phyloP scores from a whole-genome alignment of 2,113 vertebrate species.

The Drymodes brunneopygia region DNA sequence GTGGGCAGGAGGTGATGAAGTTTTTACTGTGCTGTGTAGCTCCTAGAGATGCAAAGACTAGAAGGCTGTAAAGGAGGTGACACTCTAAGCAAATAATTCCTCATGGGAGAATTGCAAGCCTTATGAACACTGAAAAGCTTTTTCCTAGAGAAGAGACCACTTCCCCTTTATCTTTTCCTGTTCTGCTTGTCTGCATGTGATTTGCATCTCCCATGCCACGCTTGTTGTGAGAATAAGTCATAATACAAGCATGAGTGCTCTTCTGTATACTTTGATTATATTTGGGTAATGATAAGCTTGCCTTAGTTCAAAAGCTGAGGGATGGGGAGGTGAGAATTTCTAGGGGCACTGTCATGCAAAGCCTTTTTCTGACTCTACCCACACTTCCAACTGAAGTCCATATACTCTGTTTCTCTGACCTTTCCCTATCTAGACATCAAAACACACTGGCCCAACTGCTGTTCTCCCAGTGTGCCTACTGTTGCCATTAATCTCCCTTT shows the following conservation, averaged over 20 bases:
- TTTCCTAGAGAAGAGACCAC: neutral
- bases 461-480: slow-evolving; percentile 33
- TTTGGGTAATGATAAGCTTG: neutral
- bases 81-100: neutral
- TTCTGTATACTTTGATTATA: neutral
- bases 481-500: slow-evolving; percentile 53
- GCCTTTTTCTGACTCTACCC: neutral
- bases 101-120: neutral
- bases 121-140: neutral
- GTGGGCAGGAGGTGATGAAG: neutral
- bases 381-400: slow-evolving; percentile 1
- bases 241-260: neutral
- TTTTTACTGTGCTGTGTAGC: neutral
- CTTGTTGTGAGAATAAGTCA: neutral
- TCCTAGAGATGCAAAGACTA: neutral
- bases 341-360: neutral
- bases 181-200: neutral
- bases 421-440: slow-evolving; percentile 39
- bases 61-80: neutral
- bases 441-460: slow-evolving; percentile 20
- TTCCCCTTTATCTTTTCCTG: neutral
- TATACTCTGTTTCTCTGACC: slow-evolving; percentile 41
- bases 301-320: slow-evolving; percentile 3
- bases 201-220: neutral
- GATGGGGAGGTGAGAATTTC: slow-evolving; percentile 37